Evolutionary conservation across 2,113 vertebrate species (phyloP), one percentile per base, ranked within the genome.

Genomic region (Hipposideros armiger): DNA sequence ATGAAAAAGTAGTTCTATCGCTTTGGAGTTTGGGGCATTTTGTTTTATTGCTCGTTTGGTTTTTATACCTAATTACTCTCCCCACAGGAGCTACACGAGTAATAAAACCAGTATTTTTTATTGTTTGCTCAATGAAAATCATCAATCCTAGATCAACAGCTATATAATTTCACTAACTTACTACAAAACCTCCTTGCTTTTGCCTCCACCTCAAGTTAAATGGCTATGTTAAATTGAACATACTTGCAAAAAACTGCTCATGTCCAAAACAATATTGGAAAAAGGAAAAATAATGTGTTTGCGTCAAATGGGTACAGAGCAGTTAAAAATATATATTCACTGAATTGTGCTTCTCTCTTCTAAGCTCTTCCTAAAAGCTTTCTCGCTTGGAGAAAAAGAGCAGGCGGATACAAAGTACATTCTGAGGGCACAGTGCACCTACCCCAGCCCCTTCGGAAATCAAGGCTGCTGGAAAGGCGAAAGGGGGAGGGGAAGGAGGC

Each of bases 181-280:
- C 78, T 78, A 93, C 26, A 86, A 83, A 94, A 87, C 83, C 24
- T 62, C 32, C 56, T 88, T 95, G 70, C 93, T 81, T 95, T 83
- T 69, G 67, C 36, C 45, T 82, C 72, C 85, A 64, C 64, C 81
- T 88, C 90, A 92, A 83, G 62, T 62, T 94, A 95, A 94, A 69
- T 40, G 89, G 83, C 47, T 86, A 19, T 83, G 90, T 95, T 69
- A 92, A 89, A 92, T 72, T 28, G 64, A 97, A 93, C 45, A 74
- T 24, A 76, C 54, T 87, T 95, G 94, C 40, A 83, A 94, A 95
- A 81, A 95, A 81, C 7, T 73, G 28, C 58, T 95, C 60, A 52
- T 6, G 56, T 58, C 72, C 76, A 87, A 82, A 95, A 85, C 67
- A 36, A 36, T 69, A 70, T 69, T 30, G 56, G 40, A 67, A 82